Percentiles rank a stretch among this genome's conserved stretches.
Evolutionary conservation across 2,888 invertebrate genomes (phyloP).

Genomic region (Brachylomia viminalis): DNA sequence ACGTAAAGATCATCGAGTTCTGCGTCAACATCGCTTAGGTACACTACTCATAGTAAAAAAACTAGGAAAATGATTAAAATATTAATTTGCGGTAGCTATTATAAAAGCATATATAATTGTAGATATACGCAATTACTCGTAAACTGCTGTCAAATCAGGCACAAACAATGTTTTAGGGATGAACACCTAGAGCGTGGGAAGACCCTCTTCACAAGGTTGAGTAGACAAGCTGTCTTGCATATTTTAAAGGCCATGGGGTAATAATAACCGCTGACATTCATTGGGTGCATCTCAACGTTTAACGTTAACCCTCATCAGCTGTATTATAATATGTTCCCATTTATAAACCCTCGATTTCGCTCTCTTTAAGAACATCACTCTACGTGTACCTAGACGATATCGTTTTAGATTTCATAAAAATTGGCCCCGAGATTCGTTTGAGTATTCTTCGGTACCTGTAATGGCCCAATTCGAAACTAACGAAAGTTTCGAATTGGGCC

Average conservation of each 20-base stretch:
- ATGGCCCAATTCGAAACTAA: too few species aligned
- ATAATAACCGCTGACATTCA: constrained; percentile 31
- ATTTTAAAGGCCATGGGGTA: constrained; percentile 40
- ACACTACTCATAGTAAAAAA: not conserved
- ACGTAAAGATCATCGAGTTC: not conserved
- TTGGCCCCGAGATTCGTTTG: not conserved
- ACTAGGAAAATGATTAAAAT: not conserved
- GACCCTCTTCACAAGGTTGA: constrained; percentile 27
- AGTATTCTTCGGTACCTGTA: not conserved
- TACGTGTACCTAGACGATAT: not conserved
- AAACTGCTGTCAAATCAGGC: constrained; percentile 13
- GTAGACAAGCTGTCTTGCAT: constrained; percentile 21
- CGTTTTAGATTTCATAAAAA: not conserved
- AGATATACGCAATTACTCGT: constrained; percentile 12
- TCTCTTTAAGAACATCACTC: not conserved
- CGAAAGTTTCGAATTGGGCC: not conserved
- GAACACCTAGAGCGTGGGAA: constrained; percentile 32
- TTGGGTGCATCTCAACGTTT: constrained; percentile 16
- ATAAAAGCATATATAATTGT: not conserved
- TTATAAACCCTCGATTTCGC: constrained; percentile 2
- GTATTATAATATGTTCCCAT: constrained; percentile 1
- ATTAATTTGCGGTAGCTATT: not conserved
- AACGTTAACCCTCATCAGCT: not conserved
- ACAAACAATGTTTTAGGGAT: constrained; percentile 11
- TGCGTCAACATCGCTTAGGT: not conserved